Evolutionary conservation across 2,113 vertebrate species (phyloP), one percentile per base, ranked within the genome.

Genomic region (Trinectes maculatus): DNA sequence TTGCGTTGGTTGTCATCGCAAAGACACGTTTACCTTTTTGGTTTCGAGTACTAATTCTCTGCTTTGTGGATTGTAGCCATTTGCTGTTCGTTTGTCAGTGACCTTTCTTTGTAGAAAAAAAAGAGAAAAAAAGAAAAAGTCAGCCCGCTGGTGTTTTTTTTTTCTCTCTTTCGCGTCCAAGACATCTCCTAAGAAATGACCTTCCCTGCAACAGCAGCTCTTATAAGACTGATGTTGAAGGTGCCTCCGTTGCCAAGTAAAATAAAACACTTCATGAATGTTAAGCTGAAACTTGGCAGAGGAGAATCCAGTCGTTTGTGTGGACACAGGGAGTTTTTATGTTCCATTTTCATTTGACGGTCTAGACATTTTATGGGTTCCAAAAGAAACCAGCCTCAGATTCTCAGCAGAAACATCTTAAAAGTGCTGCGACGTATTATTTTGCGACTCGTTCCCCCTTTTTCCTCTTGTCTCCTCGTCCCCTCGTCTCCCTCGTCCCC

Each of bases 211-310:
- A 19, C 57, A 73, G 74, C 62, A 55, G 15, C 80, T 84, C 84
- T 72, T 74, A 69, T 77, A 75, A 89, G 88, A 84, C 84, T 78
- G 89, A 91, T 91, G 90, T 67, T 56, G 66, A 65, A 85, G 71
- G 72, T 59, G 69, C 77, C 64, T 75, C 53, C 52, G 80, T n/a
- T 11, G 86, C 91, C 91, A 92, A 91, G 81, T 89, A 65, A 92
- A 92, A 92, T 89, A 92, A 48, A 92, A 93, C 91, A 92, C 77
- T 78, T 79, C 18, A 46, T 48, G 80, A 89, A 89, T 77, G 86
- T 82, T 74, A 84, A 90, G 79, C 71, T 74, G 58, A 79, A 79
- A 86, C 84, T 91, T 92, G 90, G 90, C 90, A 86, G 90, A 70
- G 42, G 22, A 26, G 74, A 78, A 80, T 64, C 53, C 40, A 78